These are phyloP conservation scores for Macrochelys suwanniensis DNA, from an alignment of 2,797 vertebrate species.

Conservation along the genomic window DNA sequence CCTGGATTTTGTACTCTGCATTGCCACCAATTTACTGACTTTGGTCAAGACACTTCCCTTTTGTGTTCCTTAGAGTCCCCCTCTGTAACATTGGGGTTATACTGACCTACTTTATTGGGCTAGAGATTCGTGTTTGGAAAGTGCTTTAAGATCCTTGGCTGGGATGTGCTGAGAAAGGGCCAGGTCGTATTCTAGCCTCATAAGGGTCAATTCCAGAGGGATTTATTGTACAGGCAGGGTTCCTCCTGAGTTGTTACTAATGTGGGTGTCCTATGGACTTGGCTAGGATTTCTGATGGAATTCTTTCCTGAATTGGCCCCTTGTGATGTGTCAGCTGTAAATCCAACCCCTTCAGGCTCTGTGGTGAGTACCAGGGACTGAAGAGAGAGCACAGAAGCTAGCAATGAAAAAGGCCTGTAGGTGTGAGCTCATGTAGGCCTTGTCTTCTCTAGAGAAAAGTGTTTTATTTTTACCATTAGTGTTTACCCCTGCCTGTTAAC, in stretches of 20 bases:
- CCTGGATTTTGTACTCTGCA: not conserved
- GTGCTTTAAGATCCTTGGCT: not conserved
- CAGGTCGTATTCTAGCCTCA: not conserved
- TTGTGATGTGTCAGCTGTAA: not conserved
- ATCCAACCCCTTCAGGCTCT: not conserved
- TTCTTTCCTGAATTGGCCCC: not conserved
- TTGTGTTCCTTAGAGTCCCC: not conserved
- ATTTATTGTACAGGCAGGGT: not conserved
- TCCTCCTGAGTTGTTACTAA: not conserved
- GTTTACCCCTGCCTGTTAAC: not conserved
- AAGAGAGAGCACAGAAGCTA: not conserved
- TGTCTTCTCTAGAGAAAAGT: not conserved
- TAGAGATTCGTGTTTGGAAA: not conserved
- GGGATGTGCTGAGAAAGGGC: not conserved
- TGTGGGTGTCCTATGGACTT: not conserved
- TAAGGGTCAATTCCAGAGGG: not conserved
- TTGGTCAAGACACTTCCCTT: not conserved
- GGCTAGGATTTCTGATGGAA: not conserved
- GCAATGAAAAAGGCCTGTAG: not conserved
- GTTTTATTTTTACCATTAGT: not conserved
- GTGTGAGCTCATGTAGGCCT: not conserved
- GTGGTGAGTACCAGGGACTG: not conserved
- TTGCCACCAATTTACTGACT: not conserved
- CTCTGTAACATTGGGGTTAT: rapidly evolving
- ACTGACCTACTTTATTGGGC: not conserved